These are phyloP conservation scores for Antheraea assamensis DNA, from an alignment of 2,888 invertebrate genomes.

Conservation along the genomic window DNA sequence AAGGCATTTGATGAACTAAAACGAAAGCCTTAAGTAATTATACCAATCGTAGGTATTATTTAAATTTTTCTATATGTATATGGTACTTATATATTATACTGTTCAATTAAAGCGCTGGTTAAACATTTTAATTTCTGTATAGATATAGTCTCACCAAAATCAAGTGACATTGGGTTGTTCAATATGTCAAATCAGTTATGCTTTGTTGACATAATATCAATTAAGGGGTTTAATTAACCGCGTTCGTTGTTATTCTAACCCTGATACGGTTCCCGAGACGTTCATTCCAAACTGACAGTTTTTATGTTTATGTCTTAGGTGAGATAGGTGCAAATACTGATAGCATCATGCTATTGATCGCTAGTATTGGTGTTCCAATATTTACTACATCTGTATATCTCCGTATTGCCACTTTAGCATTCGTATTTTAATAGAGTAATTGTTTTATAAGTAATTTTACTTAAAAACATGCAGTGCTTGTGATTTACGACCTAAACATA, in stretches of 20 bases:
- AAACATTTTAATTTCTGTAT: not conserved
- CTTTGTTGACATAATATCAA: conserved; percentile 6
- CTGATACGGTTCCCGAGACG: not conserved
- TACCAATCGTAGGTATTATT: no score
- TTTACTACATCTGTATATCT: no score
- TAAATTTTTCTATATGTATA: no score
- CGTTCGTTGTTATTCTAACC: conserved; percentile 5
- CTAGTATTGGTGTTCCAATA: no score
- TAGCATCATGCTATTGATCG: no score
- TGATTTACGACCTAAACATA: no score
- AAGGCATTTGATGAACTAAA: no score
- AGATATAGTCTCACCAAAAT: not conserved
- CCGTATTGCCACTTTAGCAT: no score
- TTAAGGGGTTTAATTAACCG: not conserved
- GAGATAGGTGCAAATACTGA: not conserved
- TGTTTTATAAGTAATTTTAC: no score
- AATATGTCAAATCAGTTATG: not conserved
- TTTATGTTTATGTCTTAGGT: not conserved
- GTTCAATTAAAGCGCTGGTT: not conserved
- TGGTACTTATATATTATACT: not conserved
- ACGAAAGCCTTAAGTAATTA: no score
- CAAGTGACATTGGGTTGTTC: not conserved
- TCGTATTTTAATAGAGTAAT: no score
- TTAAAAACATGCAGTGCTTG: no score
- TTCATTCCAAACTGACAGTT: conserved; percentile 6